Percentiles rank a stretch among this genome's conserved stretches.
Evolutionary conservation across 2,888 invertebrate genomes (phyloP).

Genomic region (Oegoconia quadripuncta): DNA sequence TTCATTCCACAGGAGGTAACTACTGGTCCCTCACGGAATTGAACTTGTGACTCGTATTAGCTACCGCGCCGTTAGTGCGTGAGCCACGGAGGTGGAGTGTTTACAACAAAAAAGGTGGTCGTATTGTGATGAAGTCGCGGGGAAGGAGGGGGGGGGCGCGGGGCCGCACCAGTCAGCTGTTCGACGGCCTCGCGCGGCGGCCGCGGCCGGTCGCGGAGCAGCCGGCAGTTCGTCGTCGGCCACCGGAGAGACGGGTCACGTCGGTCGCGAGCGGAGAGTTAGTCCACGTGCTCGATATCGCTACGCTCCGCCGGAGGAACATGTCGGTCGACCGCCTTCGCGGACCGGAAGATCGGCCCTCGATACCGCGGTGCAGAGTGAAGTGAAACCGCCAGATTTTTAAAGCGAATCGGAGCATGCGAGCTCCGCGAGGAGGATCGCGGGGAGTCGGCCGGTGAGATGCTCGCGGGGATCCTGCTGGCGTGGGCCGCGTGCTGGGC

Average conservation of each 20-base stretch:
- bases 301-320: no score
- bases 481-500: slow-evolving; percentile 32
- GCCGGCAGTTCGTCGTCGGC: slow-evolving; percentile 28
- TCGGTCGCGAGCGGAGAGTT: slow-evolving; percentile 7
- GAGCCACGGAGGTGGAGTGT: no score
- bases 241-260: slow-evolving; percentile 38
- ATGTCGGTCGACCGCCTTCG: neutral
- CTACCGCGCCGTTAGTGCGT: no score
- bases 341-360: neutral
- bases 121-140: no score
- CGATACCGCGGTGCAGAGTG: neutral
- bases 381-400: slow-evolving; percentile 20
- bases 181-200: neutral
- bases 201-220: slow-evolving; percentile 17
- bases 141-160: slow-evolving; percentile 45
- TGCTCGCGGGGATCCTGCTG: slow-evolving; percentile 24
- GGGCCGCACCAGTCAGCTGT: slow-evolving; percentile 66
- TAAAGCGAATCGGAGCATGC: no score
- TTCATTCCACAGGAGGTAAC: no score
- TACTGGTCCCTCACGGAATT: no score
- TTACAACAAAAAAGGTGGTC: no score
- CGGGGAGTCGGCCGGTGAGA: slow-evolving; percentile 34
- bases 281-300: slow-evolving; percentile 1
- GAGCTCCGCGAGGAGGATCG: slow-evolving; percentile 33
- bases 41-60: no score